Evolutionary conservation across 1,140 invertebrate genomes (phyloP).

Genomic region (Trichoplusia ni): DNA sequence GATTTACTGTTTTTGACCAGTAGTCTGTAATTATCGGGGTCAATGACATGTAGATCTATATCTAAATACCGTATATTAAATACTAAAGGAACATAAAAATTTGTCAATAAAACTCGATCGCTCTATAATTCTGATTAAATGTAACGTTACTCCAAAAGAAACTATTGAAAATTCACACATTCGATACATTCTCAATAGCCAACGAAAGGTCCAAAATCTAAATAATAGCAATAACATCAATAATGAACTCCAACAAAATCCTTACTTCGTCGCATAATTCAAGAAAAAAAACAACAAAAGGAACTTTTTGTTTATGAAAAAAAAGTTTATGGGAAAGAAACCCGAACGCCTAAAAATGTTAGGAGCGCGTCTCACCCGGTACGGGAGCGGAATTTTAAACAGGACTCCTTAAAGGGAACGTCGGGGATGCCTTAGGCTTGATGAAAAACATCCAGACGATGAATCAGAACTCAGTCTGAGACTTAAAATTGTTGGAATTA

Average conservation of each 20-base stretch:
- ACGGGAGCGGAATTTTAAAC: constrained; percentile 72
- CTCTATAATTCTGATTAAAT: too few species aligned
- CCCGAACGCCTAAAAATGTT: constrained; percentile 68
- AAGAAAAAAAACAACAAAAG: constrained; percentile 50
- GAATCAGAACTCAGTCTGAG: constrained; percentile 30
- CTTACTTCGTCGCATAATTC: constrained; percentile 44
- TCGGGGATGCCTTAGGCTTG: constrained; percentile 42
- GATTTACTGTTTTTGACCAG: neutral
- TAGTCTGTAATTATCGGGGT: neutral
- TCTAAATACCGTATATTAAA: too few species aligned
- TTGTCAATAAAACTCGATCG: too few species aligned
- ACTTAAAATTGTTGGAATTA: constrained; percentile 25
- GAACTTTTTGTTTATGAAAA: constrained; percentile 40
- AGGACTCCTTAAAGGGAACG: constrained; percentile 59
- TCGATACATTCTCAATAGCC: constrained; percentile 7
- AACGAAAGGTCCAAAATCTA: constrained; percentile 10
- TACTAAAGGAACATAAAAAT: too few species aligned
- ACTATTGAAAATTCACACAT: neutral
- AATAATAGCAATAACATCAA: constrained; percentile 19
- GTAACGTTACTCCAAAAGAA: too few species aligned
- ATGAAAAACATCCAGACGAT: constrained; percentile 42
- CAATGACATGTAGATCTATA: too few species aligned
- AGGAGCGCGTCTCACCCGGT: constrained; percentile 47
- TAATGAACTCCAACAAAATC: constrained; percentile 32
- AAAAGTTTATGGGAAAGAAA: constrained; percentile 60